These are phyloP conservation scores for Philonicus albiceps DNA, from an alignment of 2,888 invertebrate genomes.

Conservation along the genomic window DNA sequence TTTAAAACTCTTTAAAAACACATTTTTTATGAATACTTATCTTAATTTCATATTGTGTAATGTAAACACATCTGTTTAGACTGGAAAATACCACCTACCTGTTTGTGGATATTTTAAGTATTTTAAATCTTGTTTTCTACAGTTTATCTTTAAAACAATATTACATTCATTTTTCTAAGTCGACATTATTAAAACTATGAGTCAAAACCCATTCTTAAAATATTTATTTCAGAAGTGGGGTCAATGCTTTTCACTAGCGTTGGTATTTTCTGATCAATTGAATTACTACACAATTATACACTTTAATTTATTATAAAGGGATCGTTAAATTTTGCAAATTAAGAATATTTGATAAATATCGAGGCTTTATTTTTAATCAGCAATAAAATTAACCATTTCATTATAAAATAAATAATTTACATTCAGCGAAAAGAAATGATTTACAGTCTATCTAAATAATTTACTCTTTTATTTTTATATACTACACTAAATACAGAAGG, in stretches of 20 bases:
- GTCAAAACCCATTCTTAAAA: background rate
- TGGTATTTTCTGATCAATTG: too few relatives aligned
- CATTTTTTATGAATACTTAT: background rate
- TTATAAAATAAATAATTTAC: too few relatives aligned
- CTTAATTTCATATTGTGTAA: background rate
- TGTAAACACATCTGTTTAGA: background rate
- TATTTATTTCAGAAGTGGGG: too few relatives aligned
- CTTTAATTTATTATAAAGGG: too few relatives aligned
- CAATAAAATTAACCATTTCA: too few relatives aligned
- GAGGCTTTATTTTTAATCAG: too few relatives aligned
- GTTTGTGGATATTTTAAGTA: background rate
- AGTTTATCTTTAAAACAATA: background rate
- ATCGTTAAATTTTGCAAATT: too few relatives aligned
- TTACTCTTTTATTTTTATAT: background rate
- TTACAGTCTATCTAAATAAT: background rate
- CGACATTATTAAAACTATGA: background rate
- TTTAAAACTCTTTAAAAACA: background rate
- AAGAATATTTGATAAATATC: too few relatives aligned
- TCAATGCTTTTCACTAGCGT: too few relatives aligned
- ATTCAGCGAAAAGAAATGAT: too few relatives aligned
- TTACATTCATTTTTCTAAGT: background rate
- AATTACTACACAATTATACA: too few relatives aligned
- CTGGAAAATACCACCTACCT: background rate
- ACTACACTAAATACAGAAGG: background rate
- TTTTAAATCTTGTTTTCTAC: background rate